Percentiles rank a stretch among this genome's conserved stretches.
These are phyloP conservation scores for Stichodactyla mertensii DNA, from an alignment of 64 coral and sea anemone genomes.

Conservation along the genomic window DNA sequence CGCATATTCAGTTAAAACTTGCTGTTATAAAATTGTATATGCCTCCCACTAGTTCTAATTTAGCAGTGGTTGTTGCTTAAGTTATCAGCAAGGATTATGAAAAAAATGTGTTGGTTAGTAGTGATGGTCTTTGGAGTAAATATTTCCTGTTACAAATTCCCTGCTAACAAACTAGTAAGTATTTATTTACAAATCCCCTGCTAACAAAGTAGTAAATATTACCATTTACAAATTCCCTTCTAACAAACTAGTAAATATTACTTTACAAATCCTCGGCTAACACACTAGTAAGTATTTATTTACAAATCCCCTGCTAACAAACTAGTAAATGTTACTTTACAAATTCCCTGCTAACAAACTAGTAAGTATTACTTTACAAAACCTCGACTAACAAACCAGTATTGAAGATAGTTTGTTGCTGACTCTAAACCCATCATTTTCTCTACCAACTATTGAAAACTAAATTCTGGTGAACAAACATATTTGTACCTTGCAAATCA, in stretches of 20 bases:
- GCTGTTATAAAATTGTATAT: background rate
- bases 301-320: background rate
- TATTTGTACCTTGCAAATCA: too few relatives aligned
- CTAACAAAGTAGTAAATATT: too few relatives aligned
- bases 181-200: conserved; percentile 5
- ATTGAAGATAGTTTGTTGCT: too few relatives aligned
- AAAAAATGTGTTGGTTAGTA: background rate
- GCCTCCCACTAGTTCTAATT: background rate
- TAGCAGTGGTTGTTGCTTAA: background rate
- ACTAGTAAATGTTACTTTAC: conserved; percentile 1
- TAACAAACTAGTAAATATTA: conserved; percentile 10
- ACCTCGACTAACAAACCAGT: too few relatives aligned
- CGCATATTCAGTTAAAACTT: background rate
- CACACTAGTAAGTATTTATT: background rate
- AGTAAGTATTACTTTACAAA: too few relatives aligned
- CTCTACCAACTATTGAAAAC: too few relatives aligned
- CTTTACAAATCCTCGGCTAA: background rate
- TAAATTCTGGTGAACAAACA: too few relatives aligned
- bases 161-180: conserved; percentile 14
- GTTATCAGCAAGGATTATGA: background rate
- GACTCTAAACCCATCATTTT: too few relatives aligned
- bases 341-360: background rate
- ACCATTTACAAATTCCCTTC: background rate
- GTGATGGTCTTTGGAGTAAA: background rate
- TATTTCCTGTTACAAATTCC: background rate